Evolutionary conservation across 1,140 invertebrate genomes (phyloP).

Genomic region (Polyergus mexicanus): DNA sequence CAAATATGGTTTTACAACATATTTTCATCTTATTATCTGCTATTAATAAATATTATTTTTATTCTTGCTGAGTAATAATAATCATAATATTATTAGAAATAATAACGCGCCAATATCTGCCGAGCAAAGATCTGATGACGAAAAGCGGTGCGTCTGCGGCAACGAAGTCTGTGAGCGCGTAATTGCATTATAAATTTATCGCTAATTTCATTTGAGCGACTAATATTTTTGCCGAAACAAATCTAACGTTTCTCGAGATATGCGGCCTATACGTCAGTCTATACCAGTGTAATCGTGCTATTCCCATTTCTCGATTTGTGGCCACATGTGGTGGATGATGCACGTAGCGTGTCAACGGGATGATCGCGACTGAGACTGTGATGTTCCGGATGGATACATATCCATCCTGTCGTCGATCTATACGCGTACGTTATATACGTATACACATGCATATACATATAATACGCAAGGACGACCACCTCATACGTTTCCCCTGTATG

Average conservation of each 20-base stretch:
- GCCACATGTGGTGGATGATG: slow-evolving; percentile 14
- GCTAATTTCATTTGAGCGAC: not conserved
- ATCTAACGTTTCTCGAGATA: slow-evolving; percentile 69
- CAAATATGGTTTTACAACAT: not conserved
- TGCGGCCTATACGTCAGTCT: slow-evolving; percentile 57
- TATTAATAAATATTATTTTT: not conserved
- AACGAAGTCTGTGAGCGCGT: slow-evolving; percentile 77
- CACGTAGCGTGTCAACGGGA: slow-evolving; percentile 50
- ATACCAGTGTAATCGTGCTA: slow-evolving; percentile 43
- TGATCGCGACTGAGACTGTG: slow-evolving; percentile 50
- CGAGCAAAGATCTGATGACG: slow-evolving; percentile 46
- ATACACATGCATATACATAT: slow-evolving; percentile 63
- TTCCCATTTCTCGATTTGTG: slow-evolving; percentile 58
- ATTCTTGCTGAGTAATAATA: not conserved
- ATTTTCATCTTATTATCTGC: not conserved
- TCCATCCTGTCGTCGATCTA: slow-evolving; percentile 41
- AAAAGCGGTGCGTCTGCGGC: slow-evolving; percentile 74
- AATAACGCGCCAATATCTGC: slow-evolving; percentile 31
- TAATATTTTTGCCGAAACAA: not conserved
- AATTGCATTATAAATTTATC: slow-evolving; percentile 55
- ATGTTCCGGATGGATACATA: slow-evolving; percentile 47
- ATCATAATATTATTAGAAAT: not conserved
- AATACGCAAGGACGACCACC: slow-evolving; percentile 12
- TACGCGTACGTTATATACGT: slow-evolving; percentile 42
- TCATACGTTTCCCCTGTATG: slow-evolving; percentile 22